Conservation (phyloP, 2,888 invertebrate genomes). For the Sclerodermus sp. region DNA sequence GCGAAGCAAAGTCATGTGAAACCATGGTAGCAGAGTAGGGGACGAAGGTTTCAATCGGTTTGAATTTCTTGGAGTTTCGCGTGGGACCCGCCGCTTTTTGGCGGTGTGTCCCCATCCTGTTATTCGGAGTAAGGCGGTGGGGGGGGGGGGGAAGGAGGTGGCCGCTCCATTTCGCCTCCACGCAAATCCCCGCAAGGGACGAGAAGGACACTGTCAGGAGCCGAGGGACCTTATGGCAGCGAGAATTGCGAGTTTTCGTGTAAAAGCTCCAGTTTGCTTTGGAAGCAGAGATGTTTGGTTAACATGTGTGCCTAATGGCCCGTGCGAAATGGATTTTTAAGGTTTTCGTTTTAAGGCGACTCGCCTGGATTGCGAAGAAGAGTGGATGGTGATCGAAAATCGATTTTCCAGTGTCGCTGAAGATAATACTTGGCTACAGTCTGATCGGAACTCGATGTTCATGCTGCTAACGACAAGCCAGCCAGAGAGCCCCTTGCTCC, state of each 20-base stretch:
- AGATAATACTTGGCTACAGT: neutral
- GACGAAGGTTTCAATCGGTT: too few species aligned
- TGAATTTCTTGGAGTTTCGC: too few species aligned
- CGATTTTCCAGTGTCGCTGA: slow-evolving; percentile 12
- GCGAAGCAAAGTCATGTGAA: neutral
- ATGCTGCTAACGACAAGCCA: too few species aligned
- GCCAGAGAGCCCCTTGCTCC: too few species aligned
- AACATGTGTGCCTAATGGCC: slow-evolving; percentile 48
- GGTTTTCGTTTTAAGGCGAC: slow-evolving; percentile 33
- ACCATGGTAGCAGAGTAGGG: too few species aligned
- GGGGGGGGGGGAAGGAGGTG: too few species aligned
- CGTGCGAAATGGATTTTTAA: slow-evolving; percentile 50
- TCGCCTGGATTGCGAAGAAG: slow-evolving; percentile 1
- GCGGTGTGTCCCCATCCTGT: too few species aligned
- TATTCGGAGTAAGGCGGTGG: too few species aligned
- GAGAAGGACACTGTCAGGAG: too few species aligned
- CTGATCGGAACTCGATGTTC: slow-evolving; percentile 20
- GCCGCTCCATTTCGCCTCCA: slow-evolving; percentile 11
- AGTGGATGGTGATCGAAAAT: slow-evolving; percentile 24
- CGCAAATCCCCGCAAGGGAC: too few species aligned
- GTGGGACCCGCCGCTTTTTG: too few species aligned
- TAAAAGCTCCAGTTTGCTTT: slow-evolving; percentile 34
- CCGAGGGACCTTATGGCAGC: too few species aligned
- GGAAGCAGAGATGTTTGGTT: slow-evolving; percentile 40
- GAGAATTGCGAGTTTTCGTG: slow-evolving; percentile 19